A percentile compares a stretch with the other conserved stretches of the same genome.
Evolutionary conservation across 1,140 invertebrate species (phyloP).

Genomic region (Macrocentrus cingulum): DNA sequence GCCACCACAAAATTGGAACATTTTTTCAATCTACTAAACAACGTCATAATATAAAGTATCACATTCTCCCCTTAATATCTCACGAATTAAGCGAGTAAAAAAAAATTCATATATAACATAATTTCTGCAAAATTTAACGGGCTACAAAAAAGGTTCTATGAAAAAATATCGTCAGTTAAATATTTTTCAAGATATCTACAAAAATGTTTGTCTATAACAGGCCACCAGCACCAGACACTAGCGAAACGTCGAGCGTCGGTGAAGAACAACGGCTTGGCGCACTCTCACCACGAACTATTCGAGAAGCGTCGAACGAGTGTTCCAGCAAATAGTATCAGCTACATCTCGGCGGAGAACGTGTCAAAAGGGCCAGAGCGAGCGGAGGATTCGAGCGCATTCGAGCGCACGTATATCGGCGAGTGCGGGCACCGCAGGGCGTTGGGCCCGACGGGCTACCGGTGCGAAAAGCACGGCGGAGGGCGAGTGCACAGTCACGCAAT

Average conservation of each 20-base stretch:
- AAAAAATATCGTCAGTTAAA: too few species aligned
- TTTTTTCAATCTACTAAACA: too few species aligned
- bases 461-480: constrained; percentile 51
- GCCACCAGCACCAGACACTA: constrained; percentile 36
- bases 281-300: constrained; percentile 52
- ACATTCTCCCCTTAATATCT: too few species aligned
- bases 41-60: too few species aligned
- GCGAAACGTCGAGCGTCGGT: constrained; percentile 53
- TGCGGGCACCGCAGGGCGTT: constrained; percentile 44
- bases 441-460: constrained; percentile 44
- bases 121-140: too few species aligned
- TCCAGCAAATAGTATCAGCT: constrained; percentile 51
- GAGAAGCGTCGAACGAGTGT: constrained; percentile 50
- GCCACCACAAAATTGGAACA: too few species aligned
- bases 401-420: constrained; percentile 48
- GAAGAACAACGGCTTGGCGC: constrained; percentile 47
- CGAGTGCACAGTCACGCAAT: constrained; percentile 49
- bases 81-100: too few species aligned
- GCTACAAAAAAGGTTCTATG: too few species aligned
- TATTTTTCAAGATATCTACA: too few species aligned
- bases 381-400: constrained; percentile 41
- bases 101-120: too few species aligned
- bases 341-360: constrained; percentile 52
- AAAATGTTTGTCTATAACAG: too few species aligned
- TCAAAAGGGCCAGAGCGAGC: constrained; percentile 28